phyloP scores from a whole-genome alignment of 2,888 invertebrate species.

The Agriotes lineatus region DNA sequence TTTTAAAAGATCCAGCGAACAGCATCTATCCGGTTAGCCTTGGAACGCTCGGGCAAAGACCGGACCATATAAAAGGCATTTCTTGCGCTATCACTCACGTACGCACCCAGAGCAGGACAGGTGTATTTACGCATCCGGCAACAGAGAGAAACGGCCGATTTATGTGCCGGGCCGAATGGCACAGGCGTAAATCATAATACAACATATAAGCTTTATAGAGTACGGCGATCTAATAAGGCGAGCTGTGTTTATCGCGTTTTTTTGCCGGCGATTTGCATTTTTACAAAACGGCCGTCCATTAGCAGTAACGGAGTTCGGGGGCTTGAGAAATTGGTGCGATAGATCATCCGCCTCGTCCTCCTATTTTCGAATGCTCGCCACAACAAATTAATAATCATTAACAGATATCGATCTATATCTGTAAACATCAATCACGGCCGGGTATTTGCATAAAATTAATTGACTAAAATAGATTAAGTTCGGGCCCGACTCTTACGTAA shows the following conservation, averaged over 20 bases:
- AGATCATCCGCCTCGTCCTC: neutral
- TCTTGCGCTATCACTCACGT: conserved; percentile 26
- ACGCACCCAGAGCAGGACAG: conserved; percentile 37
- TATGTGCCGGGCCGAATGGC: neutral
- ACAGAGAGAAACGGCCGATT: conserved; percentile 29
- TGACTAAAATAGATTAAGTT: neutral
- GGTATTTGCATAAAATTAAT: conserved; percentile 17
- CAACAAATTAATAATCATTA: conserved; percentile 28
- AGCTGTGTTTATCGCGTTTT: conserved; percentile 16
- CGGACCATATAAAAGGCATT: conserved; percentile 50
- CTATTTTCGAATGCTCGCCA: neutral
- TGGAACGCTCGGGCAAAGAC: conserved; percentile 53
- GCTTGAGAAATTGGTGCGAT: conserved; percentile 9
- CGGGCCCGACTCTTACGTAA: neutral
- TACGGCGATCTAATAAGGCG: conserved; percentile 29
- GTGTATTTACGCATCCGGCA: conserved; percentile 28
- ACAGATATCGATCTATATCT: conserved; percentile 15
- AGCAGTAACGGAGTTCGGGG: neutral
- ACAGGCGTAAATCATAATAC: conserved; percentile 18
- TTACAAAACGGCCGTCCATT: conserved; percentile 2
- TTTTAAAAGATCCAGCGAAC: conserved; percentile 34
- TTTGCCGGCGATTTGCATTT: conserved; percentile 17
- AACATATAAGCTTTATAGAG: conserved; percentile 25
- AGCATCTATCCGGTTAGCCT: conserved; percentile 52
- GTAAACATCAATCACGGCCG: conserved; percentile 14